phyloP scores from a whole-genome alignment of 2,888 invertebrate genomes.

The Lasioglossum calceatum region DNA sequence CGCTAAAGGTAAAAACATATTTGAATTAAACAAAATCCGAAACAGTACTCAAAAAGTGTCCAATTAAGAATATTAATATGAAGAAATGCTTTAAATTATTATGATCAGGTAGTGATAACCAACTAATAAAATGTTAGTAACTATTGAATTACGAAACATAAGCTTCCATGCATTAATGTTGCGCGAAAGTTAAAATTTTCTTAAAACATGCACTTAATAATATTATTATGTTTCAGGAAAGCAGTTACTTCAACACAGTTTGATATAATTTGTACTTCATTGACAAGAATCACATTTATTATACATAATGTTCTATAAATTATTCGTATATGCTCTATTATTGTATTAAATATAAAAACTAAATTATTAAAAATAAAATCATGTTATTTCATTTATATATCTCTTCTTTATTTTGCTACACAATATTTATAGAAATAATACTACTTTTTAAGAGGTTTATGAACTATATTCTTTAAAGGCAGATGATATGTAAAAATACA shows the following conservation, averaged over 20 bases:
- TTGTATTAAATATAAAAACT: slow-evolving; percentile 5
- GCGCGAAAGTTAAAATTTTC: slow-evolving; percentile 40
- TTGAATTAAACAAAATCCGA: background rate
- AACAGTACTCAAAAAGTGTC: background rate
- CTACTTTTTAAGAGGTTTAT: slow-evolving; percentile 73
- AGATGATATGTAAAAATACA: slow-evolving; percentile 84
- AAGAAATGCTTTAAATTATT: background rate
- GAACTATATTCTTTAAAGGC: slow-evolving; percentile 82
- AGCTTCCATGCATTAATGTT: slow-evolving; percentile 58
- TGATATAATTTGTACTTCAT: slow-evolving; percentile 13
- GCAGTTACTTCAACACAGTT: background rate
- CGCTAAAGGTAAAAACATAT: too few relatives aligned
- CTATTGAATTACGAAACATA: slow-evolving; percentile 8
- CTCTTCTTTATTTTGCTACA: slow-evolving; percentile 4
- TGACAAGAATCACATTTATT: slow-evolving; percentile 1
- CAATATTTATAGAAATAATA: slow-evolving; percentile 31
- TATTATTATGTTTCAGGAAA: slow-evolving; percentile 36
- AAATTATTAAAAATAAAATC: slow-evolving; percentile 14
- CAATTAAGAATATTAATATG: background rate
- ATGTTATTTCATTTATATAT: slow-evolving; percentile 1
- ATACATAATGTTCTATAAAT: slow-evolving; percentile 22
- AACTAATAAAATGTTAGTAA: background rate
- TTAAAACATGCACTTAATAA: slow-evolving; percentile 13
- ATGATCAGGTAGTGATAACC: background rate
- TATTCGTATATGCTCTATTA: slow-evolving; percentile 9